Base-by-base conservation (phyloP, 2,888 invertebrate genomes). In the Seira ritae region DNA sequence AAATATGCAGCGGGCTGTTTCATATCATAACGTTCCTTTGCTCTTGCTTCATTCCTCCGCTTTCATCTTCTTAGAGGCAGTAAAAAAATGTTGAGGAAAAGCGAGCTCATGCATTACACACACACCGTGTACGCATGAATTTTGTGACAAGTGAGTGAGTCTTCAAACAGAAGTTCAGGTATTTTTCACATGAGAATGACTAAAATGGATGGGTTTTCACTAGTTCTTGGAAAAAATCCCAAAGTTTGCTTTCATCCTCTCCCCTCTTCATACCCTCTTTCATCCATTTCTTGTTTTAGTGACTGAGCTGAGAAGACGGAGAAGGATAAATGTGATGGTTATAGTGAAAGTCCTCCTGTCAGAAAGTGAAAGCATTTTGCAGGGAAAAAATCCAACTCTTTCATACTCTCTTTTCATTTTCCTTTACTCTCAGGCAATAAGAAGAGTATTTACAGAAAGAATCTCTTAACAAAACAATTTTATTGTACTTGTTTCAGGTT, bases 401-500 rank as follows among this genome's bases (percentile, higher is more conserved):
- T 31, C 31, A 4, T 31, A 31, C 31, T 31, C 31, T 2, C 42
- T 50, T 50, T 50, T 50, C 50, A 50, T 12, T 50, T 42, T 50
- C 50, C 50, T 12, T 50, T 50, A 8, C 31, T 50, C 12, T 50
- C 50, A 50, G 50, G 50, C 50, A 50, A 50, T 50, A 50, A 50
- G 8, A 50, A 50, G 50, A 3, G 50, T 50, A 50, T 50, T 50
- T 50, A 50, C 17, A 50, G 50, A 50, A 50, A n/a, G 50, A 50
- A 50, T 50, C 50, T 50, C 50, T 50, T 50, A 50, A 50, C 50
- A 50, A 50, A 50, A 50, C 50, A 50, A 50, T 50, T 50, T 50
- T 50, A 50, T 50, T 50, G 50, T 15, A n/a, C 50, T 50, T 50
- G 50, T 50, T 50, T 50, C 50, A 50, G 12, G 50, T 50, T 50